phyloP scores from a whole-genome alignment of 2,888 invertebrate genomes.

The Lithophane ornitopus region DNA sequence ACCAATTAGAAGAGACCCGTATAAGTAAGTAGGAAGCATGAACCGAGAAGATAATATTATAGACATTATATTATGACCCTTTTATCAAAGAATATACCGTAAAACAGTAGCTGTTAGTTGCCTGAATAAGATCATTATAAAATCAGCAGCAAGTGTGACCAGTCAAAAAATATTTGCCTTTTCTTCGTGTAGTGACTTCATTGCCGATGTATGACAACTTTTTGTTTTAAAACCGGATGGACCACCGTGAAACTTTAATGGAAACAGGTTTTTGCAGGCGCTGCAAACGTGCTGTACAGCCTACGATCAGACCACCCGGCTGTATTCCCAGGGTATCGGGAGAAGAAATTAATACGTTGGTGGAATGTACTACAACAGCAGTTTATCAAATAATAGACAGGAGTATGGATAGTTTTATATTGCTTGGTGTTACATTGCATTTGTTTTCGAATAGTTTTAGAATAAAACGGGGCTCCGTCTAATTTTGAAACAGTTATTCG shows the following conservation, averaged over 20 bases:
- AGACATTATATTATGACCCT: too few relatives aligned
- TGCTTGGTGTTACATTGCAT: neutral
- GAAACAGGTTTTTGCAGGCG: conserved; percentile 44
- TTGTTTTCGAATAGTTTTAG: neutral
- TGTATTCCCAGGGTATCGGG: neutral
- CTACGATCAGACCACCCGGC: conserved; percentile 49
- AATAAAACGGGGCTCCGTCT: neutral
- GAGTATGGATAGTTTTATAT: neutral
- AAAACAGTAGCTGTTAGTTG: neutral
- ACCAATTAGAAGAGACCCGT: neutral
- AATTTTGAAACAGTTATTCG: too few relatives aligned
- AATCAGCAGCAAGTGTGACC: neutral
- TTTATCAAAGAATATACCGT: neutral
- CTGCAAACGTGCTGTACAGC: conserved; percentile 15
- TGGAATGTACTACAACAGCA: conserved; percentile 10
- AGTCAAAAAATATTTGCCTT: neutral
- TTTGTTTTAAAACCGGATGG: conserved; percentile 26
- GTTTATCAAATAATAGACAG: conserved; percentile 3
- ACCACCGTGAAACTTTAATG: conserved; percentile 56
- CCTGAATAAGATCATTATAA: neutral
- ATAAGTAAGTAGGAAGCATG: neutral
- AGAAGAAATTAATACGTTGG: conserved; percentile 6
- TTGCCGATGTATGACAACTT: conserved; percentile 25
- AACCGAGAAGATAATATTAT: neutral
- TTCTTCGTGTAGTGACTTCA: conserved; percentile 14